Evolutionary conservation across 23 tunicate species (phyloP).

Genomic region (Clavelina lepadiformis): DNA sequence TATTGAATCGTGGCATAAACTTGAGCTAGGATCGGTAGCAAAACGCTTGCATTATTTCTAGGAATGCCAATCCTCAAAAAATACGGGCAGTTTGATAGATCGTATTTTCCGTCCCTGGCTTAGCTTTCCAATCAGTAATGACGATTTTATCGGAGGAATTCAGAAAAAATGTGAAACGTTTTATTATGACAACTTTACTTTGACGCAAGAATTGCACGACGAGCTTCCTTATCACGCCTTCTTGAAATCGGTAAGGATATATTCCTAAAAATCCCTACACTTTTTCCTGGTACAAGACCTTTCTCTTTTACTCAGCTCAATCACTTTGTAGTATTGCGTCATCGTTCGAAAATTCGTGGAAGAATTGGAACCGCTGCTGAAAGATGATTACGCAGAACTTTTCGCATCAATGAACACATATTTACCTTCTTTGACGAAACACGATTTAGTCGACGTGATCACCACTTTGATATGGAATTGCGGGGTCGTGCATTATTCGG

Average conservation of each 20-base stretch:
- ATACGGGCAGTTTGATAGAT: conserved; percentile 37
- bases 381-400: conserved; percentile 45
- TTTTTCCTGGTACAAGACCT: too few relatives aligned
- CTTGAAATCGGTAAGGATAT: conserved; percentile 9
- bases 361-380: conserved; percentile 28
- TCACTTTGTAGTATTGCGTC: conserved; percentile 41
- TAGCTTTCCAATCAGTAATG: conserved; percentile 44
- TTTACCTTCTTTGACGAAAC: conserved; percentile 25
- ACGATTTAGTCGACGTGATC: conserved; percentile 46
- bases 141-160: conserved; percentile 36
- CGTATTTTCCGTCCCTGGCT: conserved; percentile 62
- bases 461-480: conserved; percentile 60
- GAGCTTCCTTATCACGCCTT: conserved; percentile 56
- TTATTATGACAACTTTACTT: conserved; percentile 20
- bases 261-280: too few relatives aligned
- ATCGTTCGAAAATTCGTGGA: conserved; percentile 39
- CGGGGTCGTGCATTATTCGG: conserved; percentile 53
- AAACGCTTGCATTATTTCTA: conserved; percentile 1
- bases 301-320: too few relatives aligned
- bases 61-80: conserved; percentile 45
- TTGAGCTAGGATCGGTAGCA: neutral
- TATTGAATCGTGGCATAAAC: neutral
- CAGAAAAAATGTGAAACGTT: conserved; percentile 38
- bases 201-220: conserved; percentile 25
- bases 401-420: conserved; percentile 12